These are phyloP conservation scores for Argyresthia goedartella DNA, from an alignment of 2,888 invertebrate genomes.

Conservation along the genomic window DNA sequence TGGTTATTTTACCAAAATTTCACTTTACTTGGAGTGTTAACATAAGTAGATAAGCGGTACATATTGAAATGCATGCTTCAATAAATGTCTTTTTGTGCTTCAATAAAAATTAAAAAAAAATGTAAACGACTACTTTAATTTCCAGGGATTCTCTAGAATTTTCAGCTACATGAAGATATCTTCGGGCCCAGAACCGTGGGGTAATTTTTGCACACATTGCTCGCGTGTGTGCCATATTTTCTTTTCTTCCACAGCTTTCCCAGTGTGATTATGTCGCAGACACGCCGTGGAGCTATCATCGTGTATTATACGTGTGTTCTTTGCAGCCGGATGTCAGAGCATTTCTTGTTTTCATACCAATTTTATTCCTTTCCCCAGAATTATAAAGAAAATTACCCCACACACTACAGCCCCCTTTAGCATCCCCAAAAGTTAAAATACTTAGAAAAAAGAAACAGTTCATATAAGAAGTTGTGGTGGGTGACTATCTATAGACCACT, in stretches of 20 bases:
- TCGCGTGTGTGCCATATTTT: conserved; percentile 28
- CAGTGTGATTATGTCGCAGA: no score
- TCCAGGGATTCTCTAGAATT: neutral
- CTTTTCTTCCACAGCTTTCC: conserved; percentile 40
- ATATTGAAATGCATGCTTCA: conserved; percentile 28
- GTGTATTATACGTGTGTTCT: no score
- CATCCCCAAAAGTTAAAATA: no score
- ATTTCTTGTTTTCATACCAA: neutral
- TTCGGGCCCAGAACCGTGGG: conserved; percentile 8
- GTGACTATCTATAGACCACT: no score
- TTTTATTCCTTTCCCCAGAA: neutral
- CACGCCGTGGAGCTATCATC: no score
- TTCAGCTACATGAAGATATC: neutral
- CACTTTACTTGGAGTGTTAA: neutral
- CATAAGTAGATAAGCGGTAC: neutral
- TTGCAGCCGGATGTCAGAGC: no score
- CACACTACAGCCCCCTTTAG: no score
- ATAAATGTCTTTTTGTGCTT: conserved; percentile 62
- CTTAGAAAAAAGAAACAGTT: no score
- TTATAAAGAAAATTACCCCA: no score
- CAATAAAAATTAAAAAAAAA: conserved; percentile 47
- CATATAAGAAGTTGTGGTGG: no score
- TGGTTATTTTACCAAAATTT: conserved; percentile 2
- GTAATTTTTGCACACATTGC: conserved; percentile 61
- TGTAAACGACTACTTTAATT: conserved; percentile 27